Evolutionary conservation across 2,888 invertebrate species (phyloP), one percentile per base, ranked within the genome.

Genomic region (Cristatella mucedo): DNA sequence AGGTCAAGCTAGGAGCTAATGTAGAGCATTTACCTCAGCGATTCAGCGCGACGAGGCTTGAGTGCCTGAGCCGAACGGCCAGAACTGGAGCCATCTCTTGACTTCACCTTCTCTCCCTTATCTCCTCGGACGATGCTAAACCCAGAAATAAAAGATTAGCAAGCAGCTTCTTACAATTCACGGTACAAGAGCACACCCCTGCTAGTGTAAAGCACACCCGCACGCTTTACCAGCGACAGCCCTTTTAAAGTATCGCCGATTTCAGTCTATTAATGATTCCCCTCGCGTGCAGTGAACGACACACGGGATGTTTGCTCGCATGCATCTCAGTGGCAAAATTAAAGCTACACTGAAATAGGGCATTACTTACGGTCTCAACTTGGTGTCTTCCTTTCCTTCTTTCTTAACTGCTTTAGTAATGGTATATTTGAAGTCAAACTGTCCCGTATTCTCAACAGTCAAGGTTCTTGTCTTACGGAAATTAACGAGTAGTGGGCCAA

Each of bases 391-490:
- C 13, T 46, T 48, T n/a, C 43, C 41, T 2, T 50, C 39, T 20
- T 56, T 56, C 40, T 55, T 59, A 33, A 53, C 50, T 51, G 54
- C 52, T 45, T 55, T 59, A n/a, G 51, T 47, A 39, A 67, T 61
- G 43, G 53, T 53, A 49, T 60, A 67, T 44, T 60, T 64, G 49
- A 67, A 64, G 40, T 66, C 66, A 53, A 61, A 63, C 38, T 66
- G 63, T 32, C 66, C 66, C 21, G 53, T 57, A 48, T 67, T 67
- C 43, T 66, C 65, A 36, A 67, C 61, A 29, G 49, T 52, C 46
- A 67, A 63, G 16, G 57, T 55, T 16, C 61, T 47, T 13, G 54
- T 50, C 45, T 64, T 66, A 49, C 56, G 63, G 41, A 57, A 56
- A 47, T 61, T 59, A 20, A 64, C 56, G 31, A 60, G 38, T 44